Percentiles rank a stretch among this genome's conserved stretches.
These are phyloP conservation scores for zebrafish (Danio rerio) DNA, from an alignment of 2,113 vertebrate genomes.

Conservation along the genomic window DNA sequence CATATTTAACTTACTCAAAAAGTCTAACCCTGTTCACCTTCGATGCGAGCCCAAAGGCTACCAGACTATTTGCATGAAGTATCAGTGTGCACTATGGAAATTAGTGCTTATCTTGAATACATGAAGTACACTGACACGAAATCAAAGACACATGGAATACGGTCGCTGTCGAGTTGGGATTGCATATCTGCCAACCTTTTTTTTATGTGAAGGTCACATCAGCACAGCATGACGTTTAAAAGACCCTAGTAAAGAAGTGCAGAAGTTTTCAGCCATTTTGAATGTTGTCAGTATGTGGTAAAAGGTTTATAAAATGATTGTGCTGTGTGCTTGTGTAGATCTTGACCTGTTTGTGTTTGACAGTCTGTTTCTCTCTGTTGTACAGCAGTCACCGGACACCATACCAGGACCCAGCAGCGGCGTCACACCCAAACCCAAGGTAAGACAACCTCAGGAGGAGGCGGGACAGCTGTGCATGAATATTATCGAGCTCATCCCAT, in stretches of 20 bases:
- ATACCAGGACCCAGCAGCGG: conserved; percentile 75
- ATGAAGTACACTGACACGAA: neutral
- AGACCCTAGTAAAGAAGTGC: neutral
- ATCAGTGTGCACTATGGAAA: neutral
- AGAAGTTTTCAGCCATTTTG: neutral
- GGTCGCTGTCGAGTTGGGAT: neutral
- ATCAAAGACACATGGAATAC: neutral
- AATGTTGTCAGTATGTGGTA: conserved; percentile 35
- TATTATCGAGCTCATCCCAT: neutral
- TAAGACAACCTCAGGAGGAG: conserved; percentile 45
- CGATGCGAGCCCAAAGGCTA: neutral
- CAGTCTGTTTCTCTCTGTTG: conserved; percentile 48
- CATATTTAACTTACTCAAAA: neutral
- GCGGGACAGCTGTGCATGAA: neutral
- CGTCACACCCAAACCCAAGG: conserved; percentile 73
- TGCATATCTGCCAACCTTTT: neutral
- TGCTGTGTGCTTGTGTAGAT: conserved; percentile 62
- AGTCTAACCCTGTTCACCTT: conserved; percentile 2
- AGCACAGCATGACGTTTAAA: neutral
- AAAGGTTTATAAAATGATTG: conserved; percentile 41
- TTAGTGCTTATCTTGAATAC: neutral
- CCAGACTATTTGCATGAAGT: neutral
- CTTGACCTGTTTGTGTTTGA: neutral
- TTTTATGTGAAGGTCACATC: neutral
- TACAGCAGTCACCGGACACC: conserved; percentile 81